These are phyloP conservation scores for Homarus americanus DNA, from an alignment of 1,140 invertebrate species.

Conservation along the genomic window DNA sequence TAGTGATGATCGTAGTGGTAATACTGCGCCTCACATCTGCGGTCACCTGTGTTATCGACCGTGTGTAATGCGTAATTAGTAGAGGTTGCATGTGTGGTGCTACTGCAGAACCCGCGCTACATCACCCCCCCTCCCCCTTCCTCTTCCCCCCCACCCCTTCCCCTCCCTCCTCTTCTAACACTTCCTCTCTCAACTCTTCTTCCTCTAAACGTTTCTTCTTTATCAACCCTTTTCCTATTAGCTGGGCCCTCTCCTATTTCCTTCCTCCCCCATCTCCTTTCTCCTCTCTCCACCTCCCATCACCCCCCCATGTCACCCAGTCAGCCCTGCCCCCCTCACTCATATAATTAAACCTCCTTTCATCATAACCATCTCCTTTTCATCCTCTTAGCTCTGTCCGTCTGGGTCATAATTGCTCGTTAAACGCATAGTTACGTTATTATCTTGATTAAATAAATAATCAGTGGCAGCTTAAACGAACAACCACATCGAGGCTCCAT, in stretches of 20 bases:
- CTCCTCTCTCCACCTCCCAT: neutral
- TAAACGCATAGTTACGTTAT: constrained; percentile 29
- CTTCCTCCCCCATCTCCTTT: neutral
- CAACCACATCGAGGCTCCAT: neutral
- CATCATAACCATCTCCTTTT: neutral
- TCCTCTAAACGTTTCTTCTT: neutral
- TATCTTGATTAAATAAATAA: constrained; percentile 40
- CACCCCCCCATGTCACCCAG: neutral
- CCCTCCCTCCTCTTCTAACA: neutral
- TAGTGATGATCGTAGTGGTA: no score
- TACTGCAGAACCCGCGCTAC: neutral
- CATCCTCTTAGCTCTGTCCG: neutral
- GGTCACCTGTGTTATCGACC: neutral
- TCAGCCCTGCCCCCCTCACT: neutral
- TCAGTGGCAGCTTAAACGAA: neutral
- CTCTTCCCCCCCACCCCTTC: neutral
- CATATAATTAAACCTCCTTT: neutral
- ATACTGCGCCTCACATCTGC: neutral
- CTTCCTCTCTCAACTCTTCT: neutral
- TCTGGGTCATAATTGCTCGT: constrained; percentile 5
- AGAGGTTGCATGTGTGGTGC: neutral
- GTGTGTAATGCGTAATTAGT: neutral
- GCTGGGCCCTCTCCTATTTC: no score
- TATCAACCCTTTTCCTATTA: neutral
- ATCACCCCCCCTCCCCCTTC: neutral